Evolutionary conservation across 2,888 invertebrate species (phyloP), one percentile per base, ranked within the genome.

Genomic region (Dasypogon diadema): DNA sequence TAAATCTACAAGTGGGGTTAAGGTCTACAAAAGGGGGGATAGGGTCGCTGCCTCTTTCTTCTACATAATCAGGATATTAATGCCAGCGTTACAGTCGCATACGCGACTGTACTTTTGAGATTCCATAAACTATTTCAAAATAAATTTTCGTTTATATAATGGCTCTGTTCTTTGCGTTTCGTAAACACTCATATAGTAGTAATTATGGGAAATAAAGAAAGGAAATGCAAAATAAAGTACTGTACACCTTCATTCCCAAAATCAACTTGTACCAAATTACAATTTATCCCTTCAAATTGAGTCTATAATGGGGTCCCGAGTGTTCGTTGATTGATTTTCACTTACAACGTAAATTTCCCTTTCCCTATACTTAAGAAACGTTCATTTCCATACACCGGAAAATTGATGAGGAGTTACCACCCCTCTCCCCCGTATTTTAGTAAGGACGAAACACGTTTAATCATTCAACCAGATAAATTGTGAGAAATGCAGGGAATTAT

Each of bases 391-490:
- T 37, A 37, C 21, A 60, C 34, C 60, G 37, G 18, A 34, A 12
- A 60, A 60, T 60, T 37, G 18, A 2, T 12, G 26, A 21, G 21
- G n/a, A 18, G n/a, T 12, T 42, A 10, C 12, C 34, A 34, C 34
- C 14, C 18, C 37, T 18, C 26, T 60, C 34, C 12, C n/a, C n/a
- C n/a, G n/a, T n/a, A n/a, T 12, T 21, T 60, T 12, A 4, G 37
- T 37, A 37, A 26, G 60, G 60, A 60, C 37, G 18, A 60, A 65
- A 22, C 48, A 24, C 24, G 24, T 46, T 65, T 65, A 65, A 46
- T 65, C 65, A 65, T 63, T 63, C 37, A 63, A 63, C 37, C 42
- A 37, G 63, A 63, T 63, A 63, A 63, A 37, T 63, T 37, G 63
- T 42, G 18, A 22, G 42, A 63, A 63, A 63, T 58, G 58, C 30